A percentile compares a stretch with the other conserved stretches of the same genome.
phyloP scores from a whole-genome alignment of 2,888 invertebrate genomes.

The Eilema caniola region DNA sequence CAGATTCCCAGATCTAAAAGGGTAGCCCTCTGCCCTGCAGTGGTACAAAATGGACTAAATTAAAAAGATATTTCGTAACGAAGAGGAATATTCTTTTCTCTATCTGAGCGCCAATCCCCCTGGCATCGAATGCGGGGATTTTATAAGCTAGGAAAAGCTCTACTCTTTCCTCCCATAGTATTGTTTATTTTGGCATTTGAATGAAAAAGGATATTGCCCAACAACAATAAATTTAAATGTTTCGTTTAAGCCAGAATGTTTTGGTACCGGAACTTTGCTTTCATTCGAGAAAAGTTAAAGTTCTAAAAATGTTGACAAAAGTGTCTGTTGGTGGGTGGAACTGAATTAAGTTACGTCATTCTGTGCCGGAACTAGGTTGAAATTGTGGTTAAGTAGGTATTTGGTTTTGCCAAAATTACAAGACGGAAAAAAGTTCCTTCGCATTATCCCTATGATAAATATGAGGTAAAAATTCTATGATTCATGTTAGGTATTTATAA shows the following conservation, averaged over 20 bases:
- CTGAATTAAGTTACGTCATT: slow-evolving; percentile 53
- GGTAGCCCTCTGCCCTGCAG: no score
- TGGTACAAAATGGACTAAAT: no score
- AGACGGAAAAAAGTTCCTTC: slow-evolving; percentile 6
- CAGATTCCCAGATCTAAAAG: no score
- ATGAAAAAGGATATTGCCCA: neutral
- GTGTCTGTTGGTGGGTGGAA: slow-evolving; percentile 55
- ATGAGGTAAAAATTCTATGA: neutral
- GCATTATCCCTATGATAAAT: neutral
- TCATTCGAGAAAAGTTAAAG: slow-evolving; percentile 56
- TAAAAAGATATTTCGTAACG: neutral
- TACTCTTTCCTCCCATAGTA: neutral
- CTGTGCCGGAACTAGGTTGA: slow-evolving; percentile 11
- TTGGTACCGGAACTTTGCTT: slow-evolving; percentile 40
- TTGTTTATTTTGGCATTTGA: neutral
- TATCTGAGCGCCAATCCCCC: neutral
- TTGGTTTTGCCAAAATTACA: slow-evolving; percentile 11
- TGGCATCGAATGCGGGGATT: no score
- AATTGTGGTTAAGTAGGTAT: slow-evolving; percentile 7
- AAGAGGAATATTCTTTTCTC: neutral
- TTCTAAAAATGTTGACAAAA: slow-evolving; percentile 56
- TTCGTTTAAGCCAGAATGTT: slow-evolving; percentile 14
- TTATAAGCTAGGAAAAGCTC: no score
- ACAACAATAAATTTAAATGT: slow-evolving; percentile 2
- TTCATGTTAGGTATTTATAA: neutral